phyloP scores from a whole-genome alignment of 2,888 invertebrate genomes.

The Calameuta idolon region DNA sequence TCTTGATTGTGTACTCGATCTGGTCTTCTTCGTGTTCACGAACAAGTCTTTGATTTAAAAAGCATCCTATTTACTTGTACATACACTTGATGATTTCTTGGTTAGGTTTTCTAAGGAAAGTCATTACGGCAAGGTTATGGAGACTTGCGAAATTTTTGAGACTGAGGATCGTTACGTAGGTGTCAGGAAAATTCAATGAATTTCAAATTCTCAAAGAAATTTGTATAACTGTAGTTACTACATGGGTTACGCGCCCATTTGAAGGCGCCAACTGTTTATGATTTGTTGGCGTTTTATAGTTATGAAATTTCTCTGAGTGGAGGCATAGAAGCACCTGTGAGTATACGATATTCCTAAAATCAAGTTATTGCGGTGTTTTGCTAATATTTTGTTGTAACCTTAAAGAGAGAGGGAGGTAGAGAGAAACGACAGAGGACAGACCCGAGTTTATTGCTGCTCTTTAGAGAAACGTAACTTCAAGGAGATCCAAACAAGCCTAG shows the following conservation, averaged over 20 bases:
- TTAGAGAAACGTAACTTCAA: not conserved
- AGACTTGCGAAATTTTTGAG: not conserved
- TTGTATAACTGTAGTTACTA: too few species aligned
- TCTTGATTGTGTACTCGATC: not conserved
- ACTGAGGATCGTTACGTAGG: not conserved
- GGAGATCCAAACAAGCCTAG: not conserved
- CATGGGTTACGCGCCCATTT: too few species aligned
- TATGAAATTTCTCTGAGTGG: too few species aligned
- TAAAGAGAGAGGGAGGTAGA: too few species aligned
- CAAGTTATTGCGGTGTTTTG: not conserved
- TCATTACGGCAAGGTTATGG: not conserved
- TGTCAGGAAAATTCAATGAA: not conserved
- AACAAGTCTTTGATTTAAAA: not conserved
- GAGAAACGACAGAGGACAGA: not conserved
- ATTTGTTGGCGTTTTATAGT: too few species aligned
- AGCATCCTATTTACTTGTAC: not conserved
- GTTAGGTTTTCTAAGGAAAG: not conserved
- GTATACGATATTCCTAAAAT: not conserved
- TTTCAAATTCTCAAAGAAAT: not conserved
- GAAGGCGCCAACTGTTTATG: too few species aligned
- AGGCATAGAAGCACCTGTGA: not conserved
- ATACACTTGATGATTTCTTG: not conserved
- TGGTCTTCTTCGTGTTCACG: not conserved
- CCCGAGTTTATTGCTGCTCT: not conserved
- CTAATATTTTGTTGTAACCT: not conserved